phyloP scores from a whole-genome alignment of 2,888 invertebrate genomes.

The Suillia variegata region DNA sequence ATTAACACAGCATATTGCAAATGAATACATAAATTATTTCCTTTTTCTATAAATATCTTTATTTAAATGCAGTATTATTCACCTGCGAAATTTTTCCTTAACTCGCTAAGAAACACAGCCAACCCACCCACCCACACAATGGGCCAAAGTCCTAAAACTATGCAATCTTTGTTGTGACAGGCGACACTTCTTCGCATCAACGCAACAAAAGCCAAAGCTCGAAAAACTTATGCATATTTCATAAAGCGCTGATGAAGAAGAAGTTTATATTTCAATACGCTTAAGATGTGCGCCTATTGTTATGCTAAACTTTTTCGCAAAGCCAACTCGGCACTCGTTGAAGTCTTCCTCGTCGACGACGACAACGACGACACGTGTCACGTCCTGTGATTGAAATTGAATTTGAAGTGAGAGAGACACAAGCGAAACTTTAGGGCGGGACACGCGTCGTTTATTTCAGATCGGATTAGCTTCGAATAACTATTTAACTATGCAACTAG shows the following conservation, averaged over 20 bases:
- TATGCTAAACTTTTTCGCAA: slow-evolving; percentile 46
- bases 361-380: slow-evolving; percentile 9
- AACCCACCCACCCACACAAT: no score
- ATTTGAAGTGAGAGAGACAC: slow-evolving; percentile 23
- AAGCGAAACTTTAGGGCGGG: no score
- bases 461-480: slow-evolving; percentile 41
- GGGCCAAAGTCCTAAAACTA: slow-evolving; percentile 19
- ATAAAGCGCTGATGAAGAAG: slow-evolving; percentile 29
- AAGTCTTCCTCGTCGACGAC: neutral
- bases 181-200: slow-evolving; percentile 9
- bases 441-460: slow-evolving; percentile 23
- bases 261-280: slow-evolving; percentile 14
- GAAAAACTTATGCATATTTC: slow-evolving; percentile 44
- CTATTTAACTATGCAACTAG: slow-evolving; percentile 57
- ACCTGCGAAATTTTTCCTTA: no score
- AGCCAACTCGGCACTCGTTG: neutral
- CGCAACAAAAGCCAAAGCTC: neutral
- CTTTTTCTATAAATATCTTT: no score
- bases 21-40: no score
- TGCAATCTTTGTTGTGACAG: slow-evolving; percentile 46
- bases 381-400: slow-evolving; percentile 45
- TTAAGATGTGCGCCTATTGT: slow-evolving; percentile 43
- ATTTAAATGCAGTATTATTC: no score
- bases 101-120: no score
- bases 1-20: no score